Evolutionary conservation across 2,113 vertebrate genomes (phyloP), one percentile per base, ranked within the genome.

Genomic region (Tachysurus fulvidraco): DNA sequence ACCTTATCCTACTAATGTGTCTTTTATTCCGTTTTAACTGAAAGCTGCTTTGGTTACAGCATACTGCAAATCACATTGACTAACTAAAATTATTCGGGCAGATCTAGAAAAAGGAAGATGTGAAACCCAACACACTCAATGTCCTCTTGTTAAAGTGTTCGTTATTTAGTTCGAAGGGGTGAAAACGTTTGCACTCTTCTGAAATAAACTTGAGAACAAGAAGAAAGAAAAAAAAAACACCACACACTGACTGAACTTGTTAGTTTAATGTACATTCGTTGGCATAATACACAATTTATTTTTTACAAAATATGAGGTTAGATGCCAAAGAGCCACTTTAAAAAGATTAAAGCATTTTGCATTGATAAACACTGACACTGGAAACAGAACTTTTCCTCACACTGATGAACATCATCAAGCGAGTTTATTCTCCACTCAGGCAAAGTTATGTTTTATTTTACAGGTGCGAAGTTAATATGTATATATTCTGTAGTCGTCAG

Each of bases 231-330:
- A 62, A 88, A 77, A 0, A 6, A 9, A n/a, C 62, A 62, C 83
- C 83, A 89, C 88, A 91, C 11, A 41, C n/a, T 14, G 25, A 74
- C 59, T 60, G 52, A 76, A 86, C 10, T 64, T 28, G 84, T 89
- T 90, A 91, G 88, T 91, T 88, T 83, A 89, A 81, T 91, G 89
- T 88, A 94, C 93, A 93, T 93, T 93, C 89, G 89, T 94, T 94
- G 93, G 94, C 94, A 94, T 93, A 92, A 91, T 91, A 90, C 86
- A 90, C 85, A 16, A 88, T 93, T n/a, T 65, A 5, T 16, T 67
- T 67, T 69, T 89, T 60, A 93, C 86, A 91, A 90, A 84, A 90
- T 88, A 30, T 86, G 10, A 50, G 13, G 36, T 84, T 52, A 83
- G 89, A 83, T 86, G 85, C 55, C 90, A 88, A 54, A 59, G 82